Base-by-base conservation (phyloP, 2,797 vertebrate genomes). In the Schizopygopsis malacanthus region DNA sequence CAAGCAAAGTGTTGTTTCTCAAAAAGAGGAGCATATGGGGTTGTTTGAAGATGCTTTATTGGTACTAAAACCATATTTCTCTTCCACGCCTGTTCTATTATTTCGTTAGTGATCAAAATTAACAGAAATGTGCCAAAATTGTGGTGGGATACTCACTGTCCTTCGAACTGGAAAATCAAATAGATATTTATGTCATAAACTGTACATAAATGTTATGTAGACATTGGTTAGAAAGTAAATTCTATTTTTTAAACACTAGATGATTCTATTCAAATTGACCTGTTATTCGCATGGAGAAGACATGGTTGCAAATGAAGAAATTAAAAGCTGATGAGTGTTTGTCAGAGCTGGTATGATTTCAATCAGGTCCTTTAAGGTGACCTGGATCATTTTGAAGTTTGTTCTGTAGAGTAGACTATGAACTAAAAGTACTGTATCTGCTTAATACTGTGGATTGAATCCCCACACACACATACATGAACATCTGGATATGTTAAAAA, bases 201-300 rank as follows among this genome's bases (percentile, higher is more conserved):
- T 93, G 92, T 93, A 93, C 90, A 93, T 93, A 90, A 84, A 90
- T 89, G 90, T 90, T 88, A 89, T 91, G 90, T 92, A 92, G 91
- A 90, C 84, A 90, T 90, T 90, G 89, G 87, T 88, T 92, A 88
- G 82, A 86, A 90, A 92, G n/a, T 88, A 88, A 86, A 89, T 87
- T 82, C 15, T 95, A 93, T 95, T 94, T 95, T 95, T 93, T 94
- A 94, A 94, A 92, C 86, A 45, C 25, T 86, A 88, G 86, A 90
- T 89, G 8, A 88, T 71, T 80, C 43, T 82, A 63, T 80, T 67
- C 39, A 59, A 79, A 84, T 54, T 4, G 41, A 79, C 65, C 41
- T 87, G 16, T 67, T 83, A 69, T 79, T 63, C 28, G 37, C 47
- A 61, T 43, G 13, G 75, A 37, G 33, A 47, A 28, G 20, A 20